Evolutionary conservation across 2,113 vertebrate species (phyloP).

Genomic region (Stomatorhinus ivindoensis): DNA sequence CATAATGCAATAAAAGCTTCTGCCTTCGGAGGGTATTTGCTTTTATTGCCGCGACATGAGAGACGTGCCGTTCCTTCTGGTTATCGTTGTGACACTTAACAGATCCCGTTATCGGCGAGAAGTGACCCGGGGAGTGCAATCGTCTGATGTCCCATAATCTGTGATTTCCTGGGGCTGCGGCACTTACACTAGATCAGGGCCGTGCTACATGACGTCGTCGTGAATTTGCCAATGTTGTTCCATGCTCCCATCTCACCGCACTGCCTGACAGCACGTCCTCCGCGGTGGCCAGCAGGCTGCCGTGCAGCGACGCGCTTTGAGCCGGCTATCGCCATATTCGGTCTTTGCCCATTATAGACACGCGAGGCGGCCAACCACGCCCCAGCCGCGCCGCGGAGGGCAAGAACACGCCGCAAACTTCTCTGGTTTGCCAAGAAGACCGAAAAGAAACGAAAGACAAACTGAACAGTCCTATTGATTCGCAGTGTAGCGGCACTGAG

Average conservation of each 20-base stretch:
- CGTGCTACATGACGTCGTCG: background rate
- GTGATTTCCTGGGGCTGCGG: background rate
- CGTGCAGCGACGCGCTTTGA: background rate
- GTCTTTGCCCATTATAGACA: background rate
- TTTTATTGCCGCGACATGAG: constrained; percentile 56
- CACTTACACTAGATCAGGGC: background rate
- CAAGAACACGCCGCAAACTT: background rate
- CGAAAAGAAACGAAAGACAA: background rate
- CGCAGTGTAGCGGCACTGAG: background rate
- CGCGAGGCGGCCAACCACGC: background rate
- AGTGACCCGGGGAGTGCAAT: background rate
- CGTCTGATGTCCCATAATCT: constrained; percentile 10
- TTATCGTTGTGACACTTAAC: constrained; percentile 19
- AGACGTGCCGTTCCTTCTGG: constrained; percentile 40
- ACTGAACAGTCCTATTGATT: background rate
- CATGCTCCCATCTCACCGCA: background rate
- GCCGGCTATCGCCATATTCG: background rate
- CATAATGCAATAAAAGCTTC: constrained; percentile 57
- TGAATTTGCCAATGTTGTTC: too few relatives aligned
- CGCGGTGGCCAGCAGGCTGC: background rate
- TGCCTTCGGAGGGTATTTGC: constrained; percentile 57
- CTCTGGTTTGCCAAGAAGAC: background rate
- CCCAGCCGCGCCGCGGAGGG: background rate
- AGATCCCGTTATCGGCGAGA: constrained; percentile 18
- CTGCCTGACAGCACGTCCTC: background rate